Evolutionary conservation across 2,797 vertebrate genomes (phyloP).

Genomic region (Spinibarbus caldwelli): DNA sequence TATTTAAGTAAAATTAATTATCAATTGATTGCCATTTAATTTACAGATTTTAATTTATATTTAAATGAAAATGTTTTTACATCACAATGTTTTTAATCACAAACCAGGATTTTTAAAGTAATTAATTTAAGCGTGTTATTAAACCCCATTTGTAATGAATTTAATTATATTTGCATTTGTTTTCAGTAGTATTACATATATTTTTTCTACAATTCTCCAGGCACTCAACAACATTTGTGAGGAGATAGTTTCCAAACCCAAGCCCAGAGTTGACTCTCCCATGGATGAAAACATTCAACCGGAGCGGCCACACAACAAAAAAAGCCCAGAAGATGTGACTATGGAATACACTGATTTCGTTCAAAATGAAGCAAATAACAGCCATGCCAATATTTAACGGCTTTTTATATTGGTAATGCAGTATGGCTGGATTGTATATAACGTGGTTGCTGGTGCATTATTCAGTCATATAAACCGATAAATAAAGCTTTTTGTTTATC

Average conservation of each 20-base stretch:
- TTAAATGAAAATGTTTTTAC: background rate
- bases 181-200: background rate
- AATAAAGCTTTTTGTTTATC: background rate
- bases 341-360: slow-evolving; percentile 54
- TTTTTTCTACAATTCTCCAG: slow-evolving; percentile 58
- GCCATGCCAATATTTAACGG: slow-evolving; percentile 57
- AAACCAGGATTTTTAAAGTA: background rate
- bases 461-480: background rate
- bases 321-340: slow-evolving; percentile 69
- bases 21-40: too few species aligned
- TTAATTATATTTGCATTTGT: background rate
- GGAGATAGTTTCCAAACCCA: slow-evolving; percentile 79
- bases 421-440: background rate
- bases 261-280: slow-evolving; percentile 81
- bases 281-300: slow-evolving; percentile 77
- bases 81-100: background rate
- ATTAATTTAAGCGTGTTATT: background rate
- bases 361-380: slow-evolving; percentile 53
- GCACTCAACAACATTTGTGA: slow-evolving; percentile 77
- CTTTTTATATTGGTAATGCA: background rate
- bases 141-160: background rate
- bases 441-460: background rate
- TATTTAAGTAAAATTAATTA: background rate
- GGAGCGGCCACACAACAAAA: slow-evolving; percentile 16
- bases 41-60: background rate